phyloP scores from a whole-genome alignment of 2,888 invertebrate species.

The Stenotaenia linearis region DNA sequence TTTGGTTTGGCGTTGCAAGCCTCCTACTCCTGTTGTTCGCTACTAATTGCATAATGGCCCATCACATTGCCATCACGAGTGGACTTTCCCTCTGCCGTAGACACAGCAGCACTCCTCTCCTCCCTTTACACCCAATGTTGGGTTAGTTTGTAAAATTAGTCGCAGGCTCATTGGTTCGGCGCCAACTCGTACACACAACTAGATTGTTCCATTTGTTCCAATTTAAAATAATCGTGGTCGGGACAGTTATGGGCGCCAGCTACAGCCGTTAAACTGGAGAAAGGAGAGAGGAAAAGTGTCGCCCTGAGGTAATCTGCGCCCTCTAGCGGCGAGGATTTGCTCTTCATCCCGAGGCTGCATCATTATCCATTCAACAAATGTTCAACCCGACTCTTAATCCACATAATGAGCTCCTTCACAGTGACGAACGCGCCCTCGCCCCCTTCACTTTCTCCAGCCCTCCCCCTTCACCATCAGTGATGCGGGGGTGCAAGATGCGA shows the following conservation, averaged over 20 bases:
- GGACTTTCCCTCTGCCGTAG: conserved; percentile 10
- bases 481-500: background rate
- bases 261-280: background rate
- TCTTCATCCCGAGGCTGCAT: conserved; percentile 6
- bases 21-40: background rate
- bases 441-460: background rate
- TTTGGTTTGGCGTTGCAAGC: background rate
- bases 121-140: background rate
- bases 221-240: conserved; percentile 29
- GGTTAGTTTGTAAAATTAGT: conserved; percentile 17
- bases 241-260: conserved; percentile 30
- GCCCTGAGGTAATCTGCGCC: conserved; percentile 32
- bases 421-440: background rate
- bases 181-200: background rate
- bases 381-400: conserved; percentile 32
- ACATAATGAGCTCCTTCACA: conserved; percentile 27
- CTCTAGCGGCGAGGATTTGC: conserved; percentile 22
- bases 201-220: conserved; percentile 29
- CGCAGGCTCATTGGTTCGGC: background rate
- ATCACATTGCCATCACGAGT: background rate
- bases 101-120: background rate
- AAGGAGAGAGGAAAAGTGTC: background rate
- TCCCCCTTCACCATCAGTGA: background rate
- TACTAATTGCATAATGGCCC: background rate
- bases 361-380: conserved; percentile 31